A percentile compares a stretch with the other conserved stretches of the same genome.
Evolutionary conservation across 2,888 invertebrate genomes (phyloP).

Genomic region (Syrista parreyssii): DNA sequence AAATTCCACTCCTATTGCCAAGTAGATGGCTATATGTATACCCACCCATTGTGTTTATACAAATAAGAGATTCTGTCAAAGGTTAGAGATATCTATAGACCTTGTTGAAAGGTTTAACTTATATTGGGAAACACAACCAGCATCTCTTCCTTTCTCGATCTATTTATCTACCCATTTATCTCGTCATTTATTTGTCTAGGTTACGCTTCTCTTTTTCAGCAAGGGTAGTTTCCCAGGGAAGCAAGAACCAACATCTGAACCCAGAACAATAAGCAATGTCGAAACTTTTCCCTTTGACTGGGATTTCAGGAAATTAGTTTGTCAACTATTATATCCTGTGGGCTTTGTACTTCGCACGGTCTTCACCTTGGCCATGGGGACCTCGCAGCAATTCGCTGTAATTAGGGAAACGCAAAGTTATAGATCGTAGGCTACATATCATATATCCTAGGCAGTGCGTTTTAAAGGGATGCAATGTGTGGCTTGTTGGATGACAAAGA

Average conservation of each 20-base stretch:
- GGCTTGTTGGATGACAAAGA: not conserved
- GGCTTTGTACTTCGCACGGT: conserved; percentile 10
- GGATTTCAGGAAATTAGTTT: conserved; percentile 13
- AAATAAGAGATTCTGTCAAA: not conserved
- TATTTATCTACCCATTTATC: not conserved
- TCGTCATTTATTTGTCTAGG: not conserved
- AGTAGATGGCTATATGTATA: not conserved
- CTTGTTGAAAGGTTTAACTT: not conserved
- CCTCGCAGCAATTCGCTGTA: not conserved
- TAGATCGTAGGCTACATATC: not conserved
- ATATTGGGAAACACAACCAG: not conserved
- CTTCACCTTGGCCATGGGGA: not conserved
- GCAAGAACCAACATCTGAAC: not conserved
- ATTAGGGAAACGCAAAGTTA: not conserved
- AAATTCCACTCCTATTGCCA: not conserved
- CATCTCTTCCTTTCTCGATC: not conserved
- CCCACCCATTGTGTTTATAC: not conserved
- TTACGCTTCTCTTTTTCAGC: not conserved
- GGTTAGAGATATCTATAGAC: not conserved
- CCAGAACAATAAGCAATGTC: not conserved
- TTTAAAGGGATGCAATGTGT: too few relatives aligned
- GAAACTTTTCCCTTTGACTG: conserved; percentile 3
- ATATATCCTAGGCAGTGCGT: not conserved
- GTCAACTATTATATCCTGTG: conserved; percentile 15
- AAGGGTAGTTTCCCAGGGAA: not conserved